Conservation (phyloP, 2,113 vertebrate species). For the Oreochromis niloticus region DNA sequence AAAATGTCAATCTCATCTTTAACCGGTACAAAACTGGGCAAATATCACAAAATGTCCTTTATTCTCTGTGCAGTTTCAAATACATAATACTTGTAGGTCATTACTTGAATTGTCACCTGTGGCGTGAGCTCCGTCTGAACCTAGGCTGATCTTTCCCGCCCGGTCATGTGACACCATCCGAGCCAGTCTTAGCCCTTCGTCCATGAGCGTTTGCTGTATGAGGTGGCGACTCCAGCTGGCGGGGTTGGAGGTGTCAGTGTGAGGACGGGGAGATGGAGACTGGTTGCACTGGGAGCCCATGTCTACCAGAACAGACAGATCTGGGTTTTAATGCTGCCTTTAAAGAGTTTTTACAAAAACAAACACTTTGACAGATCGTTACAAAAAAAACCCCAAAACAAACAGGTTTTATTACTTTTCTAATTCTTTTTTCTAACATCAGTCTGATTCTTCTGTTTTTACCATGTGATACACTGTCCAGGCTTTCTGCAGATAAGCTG, state of each 20-base stretch:
- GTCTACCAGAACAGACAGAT: slow-evolving; percentile 65
- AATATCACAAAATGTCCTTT: slow-evolving; percentile 1
- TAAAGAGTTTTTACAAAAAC: neutral
- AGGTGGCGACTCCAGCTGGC: slow-evolving; percentile 91
- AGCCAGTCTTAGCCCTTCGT: slow-evolving; percentile 93
- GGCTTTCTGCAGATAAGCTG: slow-evolving; percentile 84
- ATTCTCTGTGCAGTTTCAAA: neutral
- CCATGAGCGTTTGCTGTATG: slow-evolving; percentile 95
- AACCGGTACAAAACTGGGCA: neutral
- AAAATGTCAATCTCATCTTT: neutral
- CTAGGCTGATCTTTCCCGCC: slow-evolving; percentile 80
- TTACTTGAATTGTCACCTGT: slow-evolving; percentile 75
- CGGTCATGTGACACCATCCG: slow-evolving; percentile 90
- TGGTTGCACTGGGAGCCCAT: slow-evolving; percentile 70
- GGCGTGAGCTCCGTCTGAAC: slow-evolving; percentile 78
- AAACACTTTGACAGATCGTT: neutral
- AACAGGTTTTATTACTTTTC: neutral
- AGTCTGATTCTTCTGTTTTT: neutral
- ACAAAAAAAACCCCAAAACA: neutral
- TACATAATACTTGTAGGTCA: neutral
- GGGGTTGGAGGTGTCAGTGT: slow-evolving; percentile 78
- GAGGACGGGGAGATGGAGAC: slow-evolving; percentile 74
- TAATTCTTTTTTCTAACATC: neutral
- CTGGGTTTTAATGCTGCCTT: slow-evolving; percentile 21
- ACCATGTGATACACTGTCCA: slow-evolving; percentile 87